A percentile compares a stretch with the other conserved stretches of the same genome.
phyloP scores from a whole-genome alignment of 2,797 vertebrate genomes.

The Muraenolepis orangiensis region DNA sequence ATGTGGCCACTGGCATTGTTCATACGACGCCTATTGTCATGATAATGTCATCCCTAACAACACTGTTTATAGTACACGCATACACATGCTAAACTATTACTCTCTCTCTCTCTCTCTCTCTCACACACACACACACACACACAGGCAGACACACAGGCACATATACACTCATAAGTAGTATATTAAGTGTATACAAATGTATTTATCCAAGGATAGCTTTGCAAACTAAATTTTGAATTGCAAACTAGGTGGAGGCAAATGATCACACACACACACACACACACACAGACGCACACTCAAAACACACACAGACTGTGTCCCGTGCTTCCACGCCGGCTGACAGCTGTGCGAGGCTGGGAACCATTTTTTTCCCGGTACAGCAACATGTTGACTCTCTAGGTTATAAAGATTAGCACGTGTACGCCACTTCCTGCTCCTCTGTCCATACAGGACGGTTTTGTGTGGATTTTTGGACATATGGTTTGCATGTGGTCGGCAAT shows the following conservation, averaged over 20 bases:
- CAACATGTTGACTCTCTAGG: constrained; percentile 20
- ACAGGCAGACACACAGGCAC: background rate
- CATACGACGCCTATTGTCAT: constrained; percentile 29
- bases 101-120: constrained; percentile 13
- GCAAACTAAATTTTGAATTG: background rate
- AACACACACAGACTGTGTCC: background rate
- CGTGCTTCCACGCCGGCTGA: constrained; percentile 47
- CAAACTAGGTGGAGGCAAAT: background rate
- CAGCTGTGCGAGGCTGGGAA: constrained; percentile 52
- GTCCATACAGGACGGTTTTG: constrained; percentile 11
- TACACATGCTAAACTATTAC: background rate
- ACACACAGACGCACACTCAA: background rate
- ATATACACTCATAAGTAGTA: background rate
- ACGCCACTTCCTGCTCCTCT: constrained; percentile 1
- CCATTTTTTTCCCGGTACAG: constrained; percentile 32
- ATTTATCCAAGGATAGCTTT: background rate
- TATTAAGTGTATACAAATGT: background rate
- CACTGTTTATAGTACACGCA: constrained; percentile 13
- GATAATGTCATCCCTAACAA: constrained; percentile 19
- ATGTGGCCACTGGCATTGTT: constrained; percentile 7
- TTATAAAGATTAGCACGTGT: constrained; percentile 1
- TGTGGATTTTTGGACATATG: constrained; percentile 1
- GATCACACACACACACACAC: constrained; percentile 32
- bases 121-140: background rate
- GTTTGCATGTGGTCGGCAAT: background rate